Conservation (phyloP, 2,888 invertebrate genomes). For the Drosophila mayaguana region DNA sequence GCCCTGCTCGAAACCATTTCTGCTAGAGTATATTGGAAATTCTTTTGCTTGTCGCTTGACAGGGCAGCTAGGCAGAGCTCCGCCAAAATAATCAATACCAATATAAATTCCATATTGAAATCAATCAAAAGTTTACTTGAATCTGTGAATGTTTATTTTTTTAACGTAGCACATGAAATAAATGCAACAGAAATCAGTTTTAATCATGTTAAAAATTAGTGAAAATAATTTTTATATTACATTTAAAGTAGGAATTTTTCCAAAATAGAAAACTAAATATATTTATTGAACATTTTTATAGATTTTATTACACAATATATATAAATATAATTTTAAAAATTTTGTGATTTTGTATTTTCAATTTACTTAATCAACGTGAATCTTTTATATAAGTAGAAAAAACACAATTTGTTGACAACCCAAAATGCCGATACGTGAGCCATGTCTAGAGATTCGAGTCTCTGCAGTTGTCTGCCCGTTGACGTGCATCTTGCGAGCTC, state of each 20-base stretch:
- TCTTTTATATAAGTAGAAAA: neutral
- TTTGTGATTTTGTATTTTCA: too few relatives aligned
- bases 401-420: neutral
- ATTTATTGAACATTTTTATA: too few relatives aligned
- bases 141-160: too few relatives aligned
- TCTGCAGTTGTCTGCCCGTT: conserved; percentile 41
- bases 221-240: neutral
- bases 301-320: too few relatives aligned
- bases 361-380: neutral
- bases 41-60: conserved; percentile 17
- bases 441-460: conserved; percentile 5
- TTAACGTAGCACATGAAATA: too few relatives aligned
- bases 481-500: conserved; percentile 50
- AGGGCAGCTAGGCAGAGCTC: conserved; percentile 22
- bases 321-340: neutral
- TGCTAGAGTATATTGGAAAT: conserved; percentile 16
- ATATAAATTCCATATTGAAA: neutral
- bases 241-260: too few relatives aligned
- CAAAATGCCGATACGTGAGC: neutral
- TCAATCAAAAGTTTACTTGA: neutral
- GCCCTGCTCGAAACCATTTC: conserved; percentile 35
- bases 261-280: too few relatives aligned
- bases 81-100: neutral
- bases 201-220: neutral
- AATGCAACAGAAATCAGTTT: neutral